Conservation (phyloP, 1,140 invertebrate genomes). For the Ditylenchus dipsaci region DNA sequence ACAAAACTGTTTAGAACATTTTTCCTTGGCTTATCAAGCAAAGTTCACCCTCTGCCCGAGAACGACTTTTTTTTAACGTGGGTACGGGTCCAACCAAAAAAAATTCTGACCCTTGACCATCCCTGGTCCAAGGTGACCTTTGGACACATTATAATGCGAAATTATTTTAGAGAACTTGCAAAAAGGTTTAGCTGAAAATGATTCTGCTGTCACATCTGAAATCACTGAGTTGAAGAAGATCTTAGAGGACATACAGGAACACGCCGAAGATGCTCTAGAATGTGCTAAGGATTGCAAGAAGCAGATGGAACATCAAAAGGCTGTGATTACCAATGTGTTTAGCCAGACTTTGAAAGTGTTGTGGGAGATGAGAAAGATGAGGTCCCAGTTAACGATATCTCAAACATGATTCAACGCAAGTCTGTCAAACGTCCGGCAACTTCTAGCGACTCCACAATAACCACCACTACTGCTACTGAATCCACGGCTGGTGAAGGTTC, state of each 20-base stretch:
- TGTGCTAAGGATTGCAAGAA: background rate
- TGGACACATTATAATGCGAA: no score
- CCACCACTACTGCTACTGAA: no score
- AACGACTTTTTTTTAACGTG: no score
- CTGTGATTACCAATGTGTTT: background rate
- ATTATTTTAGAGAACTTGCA: background rate
- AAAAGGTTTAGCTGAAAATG: constrained; percentile 9
- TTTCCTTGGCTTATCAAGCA: no score
- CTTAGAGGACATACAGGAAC: constrained; percentile 10
- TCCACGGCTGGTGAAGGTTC: no score
- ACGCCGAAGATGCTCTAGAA: constrained; percentile 17
- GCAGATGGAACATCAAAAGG: background rate
- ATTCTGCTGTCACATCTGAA: background rate
- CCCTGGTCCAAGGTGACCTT: no score
- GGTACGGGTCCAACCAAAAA: no score
- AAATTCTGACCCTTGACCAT: no score
- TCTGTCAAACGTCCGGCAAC: constrained; percentile 8
- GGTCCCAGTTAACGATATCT: constrained; percentile 3
- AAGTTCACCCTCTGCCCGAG: no score
- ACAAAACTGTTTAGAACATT: no score
- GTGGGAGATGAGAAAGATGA: background rate
- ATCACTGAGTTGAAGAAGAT: constrained; percentile 7
- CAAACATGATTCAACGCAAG: constrained; percentile 6
- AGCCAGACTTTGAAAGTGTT: background rate
- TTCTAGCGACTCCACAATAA: no score